Evolutionary conservation across 2,888 invertebrate species (phyloP), one percentile per base, ranked within the genome.

Genomic region (Thereva unica): DNA sequence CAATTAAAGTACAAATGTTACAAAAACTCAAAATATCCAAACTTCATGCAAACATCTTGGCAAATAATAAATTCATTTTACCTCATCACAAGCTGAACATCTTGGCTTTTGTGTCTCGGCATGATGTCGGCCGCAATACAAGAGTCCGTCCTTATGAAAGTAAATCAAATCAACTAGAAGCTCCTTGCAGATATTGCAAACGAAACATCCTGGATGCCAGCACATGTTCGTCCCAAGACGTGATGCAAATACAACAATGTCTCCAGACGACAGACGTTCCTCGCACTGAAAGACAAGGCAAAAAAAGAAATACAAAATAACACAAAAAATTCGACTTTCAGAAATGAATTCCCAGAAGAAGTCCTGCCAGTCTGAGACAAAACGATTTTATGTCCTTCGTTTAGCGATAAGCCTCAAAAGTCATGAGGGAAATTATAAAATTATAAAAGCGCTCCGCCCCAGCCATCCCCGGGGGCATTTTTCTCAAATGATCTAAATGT

Each of bases 71-170:
- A 49, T 12, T 10, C 1, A n/a, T 9, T 49, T 83, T 77, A 95
- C 95, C 90, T 98, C 98, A 84, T 98, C 97, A 80, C 98, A 98
- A 50, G 96, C 95, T 5, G 95, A 93, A 81, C 98, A 99, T 69
- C 98, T 83, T 0, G 97, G 98, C 79, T 98, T 97, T 73, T 97
- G 86, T 4, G 92, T 91, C 84, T 98, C 98, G 2, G 98, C 97
- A 81, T 98, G 97, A 79, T 98, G 98, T 64, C 98, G 84, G 4
- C 97, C 97, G 82, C 98, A 98, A 84, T 92, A 97, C 52, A 98
- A 85, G 69, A 90, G 84, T 67, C 93, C 93, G 72, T 92, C 92
- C 77, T 91, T 88, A 87, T 89, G 92, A 85, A 97, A 98, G 85
- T 97, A 97, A 79, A 97, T 96, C 77, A 97, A 88, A 84, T 98